These are phyloP conservation scores for Hoplodrina ambigua DNA, from an alignment of 2,888 invertebrate genomes.

Conservation along the genomic window DNA sequence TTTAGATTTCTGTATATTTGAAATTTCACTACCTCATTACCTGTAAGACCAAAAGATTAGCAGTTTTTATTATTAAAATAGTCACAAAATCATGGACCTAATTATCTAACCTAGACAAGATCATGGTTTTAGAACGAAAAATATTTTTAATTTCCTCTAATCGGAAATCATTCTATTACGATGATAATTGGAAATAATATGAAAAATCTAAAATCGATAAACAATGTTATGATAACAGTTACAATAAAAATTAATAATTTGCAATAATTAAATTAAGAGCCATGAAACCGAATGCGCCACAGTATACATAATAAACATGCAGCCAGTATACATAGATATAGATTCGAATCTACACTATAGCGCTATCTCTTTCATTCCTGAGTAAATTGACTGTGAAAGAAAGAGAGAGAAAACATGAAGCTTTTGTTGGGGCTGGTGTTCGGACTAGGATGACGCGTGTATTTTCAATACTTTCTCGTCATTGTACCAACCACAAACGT, in stretches of 20 bases:
- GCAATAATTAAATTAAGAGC: not conserved
- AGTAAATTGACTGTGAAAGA: not conserved
- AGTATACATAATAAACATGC: conserved; percentile 29
- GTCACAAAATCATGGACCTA: too few relatives aligned
- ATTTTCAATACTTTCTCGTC: conserved; percentile 90
- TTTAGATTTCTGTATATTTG: too few relatives aligned
- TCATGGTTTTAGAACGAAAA: conserved; percentile 25
- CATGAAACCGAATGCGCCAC: conserved; percentile 28
- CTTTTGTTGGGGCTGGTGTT: conserved; percentile 55
- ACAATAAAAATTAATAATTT: not conserved
- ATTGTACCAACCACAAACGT: conserved; percentile 83
- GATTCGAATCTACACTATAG: conserved; percentile 10
- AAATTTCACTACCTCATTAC: too few relatives aligned
- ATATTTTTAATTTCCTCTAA: not conserved
- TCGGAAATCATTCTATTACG: conserved; percentile 5
- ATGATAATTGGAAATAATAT: not conserved
- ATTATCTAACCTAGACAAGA: too few relatives aligned
- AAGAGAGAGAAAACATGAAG: conserved; percentile 42
- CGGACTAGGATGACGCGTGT: conserved; percentile 87
- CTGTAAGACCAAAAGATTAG: too few relatives aligned
- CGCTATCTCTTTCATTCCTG: conserved; percentile 41
- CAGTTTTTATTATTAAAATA: too few relatives aligned
- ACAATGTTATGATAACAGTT: not conserved
- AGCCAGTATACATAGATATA: conserved; percentile 14
- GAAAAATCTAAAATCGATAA: not conserved